Evolutionary conservation across 2,888 invertebrate genomes (phyloP), one percentile per base, ranked within the genome.

Genomic region (Gastracanthus pulcherrimus): DNA sequence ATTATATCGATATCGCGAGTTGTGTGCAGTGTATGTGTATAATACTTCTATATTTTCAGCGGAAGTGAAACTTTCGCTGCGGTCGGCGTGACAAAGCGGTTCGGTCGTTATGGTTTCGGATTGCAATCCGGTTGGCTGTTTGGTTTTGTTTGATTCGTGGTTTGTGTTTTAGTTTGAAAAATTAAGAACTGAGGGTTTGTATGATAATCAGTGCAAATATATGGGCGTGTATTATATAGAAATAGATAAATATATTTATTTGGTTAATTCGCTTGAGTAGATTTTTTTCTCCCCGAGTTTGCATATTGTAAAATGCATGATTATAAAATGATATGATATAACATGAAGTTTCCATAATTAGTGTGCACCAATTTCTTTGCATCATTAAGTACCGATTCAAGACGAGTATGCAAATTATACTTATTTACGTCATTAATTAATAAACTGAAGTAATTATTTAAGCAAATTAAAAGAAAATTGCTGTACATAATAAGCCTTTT

Each of bases 41-140:
- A n/a, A n/a, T n/a, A n/a, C n/a, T n/a, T n/a, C n/a, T n/a, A n/a
- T n/a, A 84, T 83, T 86, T 85, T 85, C 82, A 85, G 83, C 85
- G 87, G 85, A 87, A 87, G 86, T 87, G 87, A 88, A 89, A 87
- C 87, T 88, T 71, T 78, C 78, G 3, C 71, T 66, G 64, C 66
- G 78, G 78, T 78, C 36, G 31, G 23, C 38, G n/a, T n/a, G 72
- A 72, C 78, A 78, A 79, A 66, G 48, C 64, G 60, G 31, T 55
- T 58, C 26, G 26, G 41, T 41, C 41, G 38, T 36, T 58, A 58
- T 55, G 66, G 31, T 55, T 67, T 67, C n/a, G n/a, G 26, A 1
- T 23, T 51, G 36, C 19, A 62, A 74, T 45, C 7, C 11, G 31
- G 29, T 23, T 19, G n/a, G 11, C 7, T 66, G 51, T 34, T n/a